Conservation (phyloP, 2,113 vertebrate species). For the Rhombomys opimus region DNA sequence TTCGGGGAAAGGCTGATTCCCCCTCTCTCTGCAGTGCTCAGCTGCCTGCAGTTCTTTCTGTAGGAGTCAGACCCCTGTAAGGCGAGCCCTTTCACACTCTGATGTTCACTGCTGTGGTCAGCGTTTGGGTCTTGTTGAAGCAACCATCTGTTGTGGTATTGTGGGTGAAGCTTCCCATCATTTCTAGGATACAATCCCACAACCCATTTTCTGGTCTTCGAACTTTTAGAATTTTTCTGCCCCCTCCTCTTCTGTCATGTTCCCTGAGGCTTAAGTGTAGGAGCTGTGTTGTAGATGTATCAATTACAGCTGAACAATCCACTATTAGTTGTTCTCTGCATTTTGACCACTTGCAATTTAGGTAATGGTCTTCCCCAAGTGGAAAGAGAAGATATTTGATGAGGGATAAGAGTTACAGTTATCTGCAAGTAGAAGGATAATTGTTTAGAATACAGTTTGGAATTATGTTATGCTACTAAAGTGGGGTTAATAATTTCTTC, state of each 20-base stretch:
- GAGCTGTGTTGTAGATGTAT: background rate
- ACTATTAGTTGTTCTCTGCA: background rate
- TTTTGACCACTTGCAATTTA: background rate
- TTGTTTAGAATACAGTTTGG: background rate
- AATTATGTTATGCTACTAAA: background rate
- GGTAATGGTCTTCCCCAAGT: background rate
- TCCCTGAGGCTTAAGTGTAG: background rate
- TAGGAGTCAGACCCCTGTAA: background rate
- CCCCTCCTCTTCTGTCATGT: background rate
- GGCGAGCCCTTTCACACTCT: background rate
- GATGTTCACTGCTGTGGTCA: background rate
- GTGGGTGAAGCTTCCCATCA: background rate
- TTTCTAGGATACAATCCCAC: background rate
- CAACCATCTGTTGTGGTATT: background rate
- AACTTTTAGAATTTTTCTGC: background rate
- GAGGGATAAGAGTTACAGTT: background rate
- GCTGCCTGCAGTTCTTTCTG: background rate
- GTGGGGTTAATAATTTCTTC: background rate
- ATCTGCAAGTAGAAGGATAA: background rate
- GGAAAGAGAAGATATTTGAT: background rate
- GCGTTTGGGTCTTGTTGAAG: background rate
- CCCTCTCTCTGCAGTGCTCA: background rate
- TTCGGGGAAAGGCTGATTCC: background rate
- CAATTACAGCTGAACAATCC: background rate
- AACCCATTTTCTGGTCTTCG: no score